Conservation (phyloP, 2,888 invertebrate species). For the Mesochorus sp. region DNA sequence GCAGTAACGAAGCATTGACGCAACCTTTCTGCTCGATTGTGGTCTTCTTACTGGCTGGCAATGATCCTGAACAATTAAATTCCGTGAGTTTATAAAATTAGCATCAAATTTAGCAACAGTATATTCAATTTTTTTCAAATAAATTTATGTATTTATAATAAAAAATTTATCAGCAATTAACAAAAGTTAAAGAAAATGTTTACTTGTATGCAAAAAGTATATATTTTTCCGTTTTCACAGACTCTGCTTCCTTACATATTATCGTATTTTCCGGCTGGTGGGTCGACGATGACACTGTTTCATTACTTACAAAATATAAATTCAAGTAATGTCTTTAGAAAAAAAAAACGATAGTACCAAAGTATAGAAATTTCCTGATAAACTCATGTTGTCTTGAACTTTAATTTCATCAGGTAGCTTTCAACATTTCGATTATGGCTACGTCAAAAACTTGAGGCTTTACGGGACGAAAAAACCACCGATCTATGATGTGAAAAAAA, state of each 20-base stretch:
- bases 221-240: slow-evolving; percentile 34
- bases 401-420: slow-evolving; percentile 49
- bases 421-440: slow-evolving; percentile 64
- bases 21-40: slow-evolving; percentile 36
- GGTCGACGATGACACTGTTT: slow-evolving; percentile 29
- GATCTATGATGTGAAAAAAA: slow-evolving; percentile 64
- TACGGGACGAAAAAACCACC: slow-evolving; percentile 63
- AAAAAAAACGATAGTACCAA: not conserved
- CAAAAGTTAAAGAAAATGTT: not conserved
- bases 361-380: not conserved
- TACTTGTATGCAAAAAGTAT: no score
- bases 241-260: slow-evolving; percentile 45
- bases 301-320: slow-evolving; percentile 54
- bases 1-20: slow-evolving; percentile 39
- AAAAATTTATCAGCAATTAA: not conserved
- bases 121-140: no score
- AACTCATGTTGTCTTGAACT: slow-evolving; percentile 1
- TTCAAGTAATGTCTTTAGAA: slow-evolving; percentile 22
- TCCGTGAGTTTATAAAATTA: slow-evolving; percentile 30
- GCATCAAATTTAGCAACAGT: no score
- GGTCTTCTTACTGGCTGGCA: slow-evolving; percentile 24
- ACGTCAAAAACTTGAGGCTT: slow-evolving; percentile 55
- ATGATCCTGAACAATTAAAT: slow-evolving; percentile 53
- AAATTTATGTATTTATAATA: not conserved
- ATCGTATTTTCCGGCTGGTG: slow-evolving; percentile 57